Evolutionary conservation across 1,140 invertebrate genomes (phyloP).

Genomic region (Diorhabda carinulata): DNA sequence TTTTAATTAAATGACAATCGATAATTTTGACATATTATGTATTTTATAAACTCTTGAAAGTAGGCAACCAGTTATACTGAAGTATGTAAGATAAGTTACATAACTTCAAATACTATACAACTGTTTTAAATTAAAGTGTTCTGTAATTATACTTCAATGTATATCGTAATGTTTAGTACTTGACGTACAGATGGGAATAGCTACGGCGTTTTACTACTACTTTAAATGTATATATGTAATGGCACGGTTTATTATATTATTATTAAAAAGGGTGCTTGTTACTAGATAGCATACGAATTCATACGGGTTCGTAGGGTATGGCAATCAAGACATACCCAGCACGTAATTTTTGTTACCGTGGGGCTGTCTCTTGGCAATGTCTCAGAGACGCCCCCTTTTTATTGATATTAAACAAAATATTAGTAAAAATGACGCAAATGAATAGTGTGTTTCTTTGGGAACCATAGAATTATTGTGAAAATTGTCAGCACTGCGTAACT

Average conservation of each 20-base stretch:
- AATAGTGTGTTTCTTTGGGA: too few relatives aligned
- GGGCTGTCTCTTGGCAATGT: conserved; percentile 45
- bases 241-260: fast-evolving
- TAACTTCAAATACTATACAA: too few relatives aligned
- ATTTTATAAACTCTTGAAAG: too few relatives aligned
- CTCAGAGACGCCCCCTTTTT: conserved; percentile 40
- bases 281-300: conserved; percentile 54
- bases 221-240: neutral
- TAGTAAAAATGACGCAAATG: neutral
- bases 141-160: neutral
- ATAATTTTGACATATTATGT: too few relatives aligned
- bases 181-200: neutral
- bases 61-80: too few relatives aligned
- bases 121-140: neutral
- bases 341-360: conserved; percentile 58
- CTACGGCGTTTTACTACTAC: neutral
- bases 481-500: too few relatives aligned
- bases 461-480: too few relatives aligned
- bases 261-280: conserved; percentile 59
- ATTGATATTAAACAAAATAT: conserved; percentile 22
- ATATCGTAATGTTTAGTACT: neutral
- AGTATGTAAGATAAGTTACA: too few relatives aligned
- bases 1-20: too few relatives aligned
- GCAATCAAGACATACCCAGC: conserved; percentile 66
- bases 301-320: conserved; percentile 56